Conservation (phyloP, 2,797 vertebrate genomes). For the Onychomys leucogaster region DNA sequence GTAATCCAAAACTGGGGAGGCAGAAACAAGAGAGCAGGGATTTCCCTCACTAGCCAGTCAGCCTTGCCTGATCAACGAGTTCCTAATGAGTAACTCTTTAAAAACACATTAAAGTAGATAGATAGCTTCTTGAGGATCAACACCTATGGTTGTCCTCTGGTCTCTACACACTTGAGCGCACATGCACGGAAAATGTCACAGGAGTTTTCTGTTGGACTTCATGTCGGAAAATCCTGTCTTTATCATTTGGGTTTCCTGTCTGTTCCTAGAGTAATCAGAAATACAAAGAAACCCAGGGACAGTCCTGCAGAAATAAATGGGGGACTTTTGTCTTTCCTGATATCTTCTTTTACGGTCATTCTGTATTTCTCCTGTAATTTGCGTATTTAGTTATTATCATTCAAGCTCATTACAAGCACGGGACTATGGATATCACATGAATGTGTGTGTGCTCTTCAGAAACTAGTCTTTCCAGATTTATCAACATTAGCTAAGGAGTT, state of each 20-base stretch:
- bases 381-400: neutral
- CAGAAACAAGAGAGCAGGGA: neutral
- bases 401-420: neutral
- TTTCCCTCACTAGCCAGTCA: neutral
- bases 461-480: neutral
- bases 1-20: neutral
- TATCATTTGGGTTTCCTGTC: neutral
- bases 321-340: neutral
- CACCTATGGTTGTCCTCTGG: neutral
- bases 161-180: neutral
- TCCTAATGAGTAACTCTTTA: neutral
- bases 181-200: neutral
- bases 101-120: neutral
- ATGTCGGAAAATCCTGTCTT: neutral
- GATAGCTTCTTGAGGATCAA: neutral
- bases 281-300: neutral
- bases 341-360: neutral
- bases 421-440: neutral
- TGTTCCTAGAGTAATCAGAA: neutral
- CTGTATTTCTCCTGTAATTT: neutral
- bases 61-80: neutral
- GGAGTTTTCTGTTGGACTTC: neutral
- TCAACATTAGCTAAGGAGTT: neutral
- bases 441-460: neutral
- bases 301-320: neutral